These are phyloP conservation scores for Athrips mouffetella DNA, from an alignment of 2,888 invertebrate genomes.

Conservation along the genomic window DNA sequence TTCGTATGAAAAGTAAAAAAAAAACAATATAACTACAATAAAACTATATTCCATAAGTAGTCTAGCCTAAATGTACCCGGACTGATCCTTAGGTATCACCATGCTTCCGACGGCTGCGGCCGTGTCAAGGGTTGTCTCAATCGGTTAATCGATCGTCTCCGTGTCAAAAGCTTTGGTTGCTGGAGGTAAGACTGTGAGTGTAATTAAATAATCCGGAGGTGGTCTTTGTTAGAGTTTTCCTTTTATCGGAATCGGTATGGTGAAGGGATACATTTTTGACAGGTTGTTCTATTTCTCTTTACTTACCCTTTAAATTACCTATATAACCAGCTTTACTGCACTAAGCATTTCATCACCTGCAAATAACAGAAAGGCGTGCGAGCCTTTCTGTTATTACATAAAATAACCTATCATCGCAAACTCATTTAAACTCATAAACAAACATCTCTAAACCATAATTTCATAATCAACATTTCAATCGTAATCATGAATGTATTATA, in stretches of 20 bases:
- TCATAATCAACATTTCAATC: too few species aligned
- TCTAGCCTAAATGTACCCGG: slow-evolving; percentile 49
- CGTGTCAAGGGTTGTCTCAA: slow-evolving; percentile 67
- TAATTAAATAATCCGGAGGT: slow-evolving; percentile 22
- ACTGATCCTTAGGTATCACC: slow-evolving; percentile 72
- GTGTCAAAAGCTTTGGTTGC: slow-evolving; percentile 72
- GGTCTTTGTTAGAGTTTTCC: not conserved
- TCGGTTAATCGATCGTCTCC: slow-evolving; percentile 68
- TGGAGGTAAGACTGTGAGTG: slow-evolving; percentile 65
- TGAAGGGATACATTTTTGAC: not conserved
- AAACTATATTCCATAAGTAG: slow-evolving; percentile 18
- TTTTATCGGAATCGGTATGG: not conserved
- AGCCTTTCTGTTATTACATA: too few species aligned
- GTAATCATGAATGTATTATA: too few species aligned
- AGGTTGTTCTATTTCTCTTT: too few species aligned
- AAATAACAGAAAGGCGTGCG: too few species aligned
- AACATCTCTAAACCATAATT: too few species aligned
- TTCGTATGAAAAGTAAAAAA: too few species aligned
- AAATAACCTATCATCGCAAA: too few species aligned
- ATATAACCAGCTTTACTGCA: not conserved
- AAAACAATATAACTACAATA: too few species aligned
- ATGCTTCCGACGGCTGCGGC: slow-evolving; percentile 68
- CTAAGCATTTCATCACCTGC: not conserved
- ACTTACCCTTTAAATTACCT: too few species aligned
- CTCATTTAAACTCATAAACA: too few species aligned